Evolutionary conservation across 1,140 invertebrate genomes (phyloP).

Genomic region (Cataglyphis hispanica): DNA sequence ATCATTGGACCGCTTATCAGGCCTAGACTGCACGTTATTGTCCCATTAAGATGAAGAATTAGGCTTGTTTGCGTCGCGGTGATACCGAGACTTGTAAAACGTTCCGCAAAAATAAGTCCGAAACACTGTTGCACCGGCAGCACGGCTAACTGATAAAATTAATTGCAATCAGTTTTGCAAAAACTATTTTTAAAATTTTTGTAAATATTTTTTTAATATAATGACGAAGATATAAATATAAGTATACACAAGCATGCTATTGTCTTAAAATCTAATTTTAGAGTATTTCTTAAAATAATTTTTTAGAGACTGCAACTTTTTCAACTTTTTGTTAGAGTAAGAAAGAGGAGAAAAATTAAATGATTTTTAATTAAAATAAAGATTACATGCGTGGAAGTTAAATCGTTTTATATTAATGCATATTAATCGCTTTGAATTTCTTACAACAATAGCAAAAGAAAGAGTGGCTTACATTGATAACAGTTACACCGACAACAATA

Average conservation of each 20-base stretch:
- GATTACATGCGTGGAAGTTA: background rate
- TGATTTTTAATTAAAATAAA: background rate
- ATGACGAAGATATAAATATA: background rate
- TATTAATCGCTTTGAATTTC: background rate
- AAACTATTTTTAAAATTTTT: background rate
- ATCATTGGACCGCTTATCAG: constrained; percentile 88
- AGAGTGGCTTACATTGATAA: constrained; percentile 87
- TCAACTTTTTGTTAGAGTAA: background rate
- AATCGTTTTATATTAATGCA: background rate
- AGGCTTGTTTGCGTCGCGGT: constrained; percentile 87
- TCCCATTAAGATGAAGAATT: constrained; percentile 89
- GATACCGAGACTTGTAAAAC: constrained; percentile 88
- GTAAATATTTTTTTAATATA: background rate
- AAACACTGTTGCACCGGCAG: constrained; percentile 89
- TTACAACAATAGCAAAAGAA: background rate
- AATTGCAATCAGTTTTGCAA: background rate
- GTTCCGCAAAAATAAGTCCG: constrained; percentile 89
- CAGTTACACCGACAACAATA: constrained; percentile 87
- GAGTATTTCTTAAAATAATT: background rate
- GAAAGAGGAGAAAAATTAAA: background rate
- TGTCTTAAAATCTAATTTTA: background rate
- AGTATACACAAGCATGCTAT: background rate
- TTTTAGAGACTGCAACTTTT: background rate
- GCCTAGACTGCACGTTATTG: constrained; percentile 86
- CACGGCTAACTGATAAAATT: constrained; percentile 86